Percentiles rank a stretch among this genome's conserved stretches.
phyloP scores from a whole-genome alignment of 2,888 invertebrate genomes.

The Mongoloraphidia duomilia region DNA sequence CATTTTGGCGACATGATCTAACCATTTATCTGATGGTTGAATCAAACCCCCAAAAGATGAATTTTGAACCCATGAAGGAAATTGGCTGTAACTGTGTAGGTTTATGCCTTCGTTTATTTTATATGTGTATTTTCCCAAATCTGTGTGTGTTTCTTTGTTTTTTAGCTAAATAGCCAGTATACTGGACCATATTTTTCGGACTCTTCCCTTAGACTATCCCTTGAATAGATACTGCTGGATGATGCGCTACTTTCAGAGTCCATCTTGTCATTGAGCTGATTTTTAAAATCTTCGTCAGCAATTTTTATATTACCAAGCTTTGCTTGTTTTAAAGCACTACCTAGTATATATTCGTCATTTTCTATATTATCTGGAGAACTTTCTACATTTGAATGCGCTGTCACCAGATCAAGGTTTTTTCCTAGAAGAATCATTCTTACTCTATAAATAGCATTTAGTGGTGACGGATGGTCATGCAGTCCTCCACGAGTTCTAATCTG shows the following conservation, averaged over 20 bases:
- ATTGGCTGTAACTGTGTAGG: slow-evolving; percentile 3
- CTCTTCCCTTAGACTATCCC: background rate
- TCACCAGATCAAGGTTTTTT: slow-evolving; percentile 12
- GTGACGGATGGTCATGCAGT: slow-evolving; percentile 13
- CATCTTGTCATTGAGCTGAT: too few relatives aligned
- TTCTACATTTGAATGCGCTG: slow-evolving; percentile 8
- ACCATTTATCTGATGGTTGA: slow-evolving; percentile 11
- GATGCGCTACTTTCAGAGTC: too few relatives aligned
- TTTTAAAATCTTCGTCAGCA: background rate
- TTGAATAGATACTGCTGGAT: too few relatives aligned
- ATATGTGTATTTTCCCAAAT: slow-evolving; percentile 11
- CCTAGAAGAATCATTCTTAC: slow-evolving; percentile 12
- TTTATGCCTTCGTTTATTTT: background rate
- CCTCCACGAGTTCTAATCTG: slow-evolving; percentile 12
- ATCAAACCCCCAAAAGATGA: slow-evolving; percentile 13
- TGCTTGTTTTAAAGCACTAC: slow-evolving; percentile 6
- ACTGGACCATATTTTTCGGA: slow-evolving; percentile 6
- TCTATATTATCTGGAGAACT: background rate
- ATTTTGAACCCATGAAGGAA: slow-evolving; percentile 12
- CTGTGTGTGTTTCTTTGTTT: slow-evolving; percentile 10
- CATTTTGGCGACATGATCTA: slow-evolving; percentile 6
- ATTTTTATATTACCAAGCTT: slow-evolving; percentile 6
- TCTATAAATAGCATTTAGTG: slow-evolving; percentile 12
- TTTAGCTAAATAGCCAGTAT: slow-evolving; percentile 13
- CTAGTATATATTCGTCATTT: slow-evolving; percentile 9